Evolutionary conservation across 2,113 vertebrate species (phyloP).

Genomic region (Apodemus sylvaticus): DNA sequence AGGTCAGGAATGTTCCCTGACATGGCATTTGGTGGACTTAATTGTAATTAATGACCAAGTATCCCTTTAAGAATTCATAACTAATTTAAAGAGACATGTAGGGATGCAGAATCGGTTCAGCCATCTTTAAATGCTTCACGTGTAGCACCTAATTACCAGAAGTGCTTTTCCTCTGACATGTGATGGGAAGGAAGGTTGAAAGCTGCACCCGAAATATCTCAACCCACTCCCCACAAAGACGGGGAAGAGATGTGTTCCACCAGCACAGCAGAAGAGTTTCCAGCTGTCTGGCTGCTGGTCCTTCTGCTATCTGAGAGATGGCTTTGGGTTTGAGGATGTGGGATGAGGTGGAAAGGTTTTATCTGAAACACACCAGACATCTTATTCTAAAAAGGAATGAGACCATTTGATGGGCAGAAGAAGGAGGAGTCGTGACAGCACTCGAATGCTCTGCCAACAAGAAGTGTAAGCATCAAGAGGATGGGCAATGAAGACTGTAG

Average conservation of each 20-base stretch:
- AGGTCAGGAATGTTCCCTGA: background rate
- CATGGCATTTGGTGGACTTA: slow-evolving; percentile 34
- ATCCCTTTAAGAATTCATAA: slow-evolving; percentile 54
- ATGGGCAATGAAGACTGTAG: too few relatives aligned
- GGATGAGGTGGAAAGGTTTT: background rate
- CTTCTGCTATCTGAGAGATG: rapidly evolving
- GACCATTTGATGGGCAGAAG: background rate
- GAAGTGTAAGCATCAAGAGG: background rate
- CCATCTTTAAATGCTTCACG: background rate
- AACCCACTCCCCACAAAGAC: too few relatives aligned
- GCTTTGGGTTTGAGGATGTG: background rate
- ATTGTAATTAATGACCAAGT: slow-evolving; percentile 75
- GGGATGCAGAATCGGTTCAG: background rate
- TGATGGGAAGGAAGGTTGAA: background rate
- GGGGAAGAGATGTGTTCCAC: background rate
- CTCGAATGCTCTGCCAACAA: background rate
- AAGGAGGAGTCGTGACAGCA: background rate
- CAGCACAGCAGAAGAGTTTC: rapidly evolving
- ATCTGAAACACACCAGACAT: rapidly evolving
- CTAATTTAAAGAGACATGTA: slow-evolving; percentile 58
- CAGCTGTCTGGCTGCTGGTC: too few relatives aligned
- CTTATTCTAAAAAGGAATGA: background rate
- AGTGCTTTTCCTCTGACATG: background rate
- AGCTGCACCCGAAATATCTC: slow-evolving; percentile 28
- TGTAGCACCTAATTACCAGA: slow-evolving; percentile 25